Evolutionary conservation across 1,140 invertebrate species (phyloP), one percentile per base, ranked within the genome.

Genomic region (Halesus radiatus): DNA sequence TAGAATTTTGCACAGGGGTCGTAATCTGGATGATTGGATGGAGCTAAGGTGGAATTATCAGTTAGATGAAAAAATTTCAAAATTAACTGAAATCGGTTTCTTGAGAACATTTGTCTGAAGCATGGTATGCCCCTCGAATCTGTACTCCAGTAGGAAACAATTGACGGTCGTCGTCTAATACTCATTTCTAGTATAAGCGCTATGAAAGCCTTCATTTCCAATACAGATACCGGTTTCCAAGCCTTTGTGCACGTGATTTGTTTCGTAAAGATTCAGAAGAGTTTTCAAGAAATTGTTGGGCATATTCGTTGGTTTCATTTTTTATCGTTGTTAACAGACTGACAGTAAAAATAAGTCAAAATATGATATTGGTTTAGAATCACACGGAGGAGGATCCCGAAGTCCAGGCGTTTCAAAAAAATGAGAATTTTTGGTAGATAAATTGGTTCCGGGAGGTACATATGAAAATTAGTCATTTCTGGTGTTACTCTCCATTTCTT

Each of bases 81-180:
- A 45, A 73, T 76, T 16, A 22, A 6, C 23, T 62, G 60, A 62
- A 20, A 62, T 62, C 18, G 60, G 53, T 52, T 52, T 23, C 15
- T 53, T 26, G 80, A 56, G 72, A 85, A 85, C 84, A 85, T 85
- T 83, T 84, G 60, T 10, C 60, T 53, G 81, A 85, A 85, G 84
- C 85, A 85, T 76, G 84, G 84, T 23, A 85, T 85, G 22, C 73
- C n/a, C 76, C 80, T 72, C 62, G 80, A 80, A 75, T 75, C 50
- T 50, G 18, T 72, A 29, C 20, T 29, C 68, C 68, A 72, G 32
- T 72, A 72, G 68, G 68, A 72, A 52, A 23, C 18, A 29, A 72
- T 72, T 45, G 29, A 26, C 32, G 68, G 68, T 72, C 68, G 18
- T 72, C 68, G 18, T 20, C 5, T 72, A 52, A 72, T 72, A 20